These are phyloP conservation scores for Metalampra italica DNA, from an alignment of 2,888 invertebrate species.

Conservation along the genomic window DNA sequence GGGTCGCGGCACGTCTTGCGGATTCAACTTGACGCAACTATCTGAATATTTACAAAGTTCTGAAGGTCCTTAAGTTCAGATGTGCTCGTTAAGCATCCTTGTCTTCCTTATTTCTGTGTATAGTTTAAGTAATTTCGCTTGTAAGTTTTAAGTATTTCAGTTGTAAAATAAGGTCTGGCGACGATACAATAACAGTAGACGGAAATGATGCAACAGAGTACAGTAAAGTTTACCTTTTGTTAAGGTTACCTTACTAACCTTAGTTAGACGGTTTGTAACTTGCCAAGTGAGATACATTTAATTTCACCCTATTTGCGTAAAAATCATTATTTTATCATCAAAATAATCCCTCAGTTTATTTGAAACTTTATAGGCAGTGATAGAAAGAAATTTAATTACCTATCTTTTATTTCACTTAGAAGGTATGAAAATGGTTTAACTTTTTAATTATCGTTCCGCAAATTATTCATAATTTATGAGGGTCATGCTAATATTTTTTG, in stretches of 20 bases:
- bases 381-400: not conserved
- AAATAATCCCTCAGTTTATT: too few relatives aligned
- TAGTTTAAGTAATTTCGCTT: not conserved
- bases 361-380: too few relatives aligned
- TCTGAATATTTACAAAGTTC: constrained; percentile 49
- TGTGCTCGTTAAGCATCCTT: constrained; percentile 29
- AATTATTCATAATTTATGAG: not conserved
- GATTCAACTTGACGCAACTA: constrained; percentile 41
- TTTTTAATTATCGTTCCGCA: not conserved
- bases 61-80: constrained; percentile 26
- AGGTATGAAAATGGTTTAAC: not conserved
- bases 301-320: too few relatives aligned
- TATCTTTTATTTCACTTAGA: not conserved
- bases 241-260: too few relatives aligned
- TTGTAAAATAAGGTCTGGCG: not conserved
- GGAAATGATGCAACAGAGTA: too few relatives aligned
- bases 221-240: too few relatives aligned
- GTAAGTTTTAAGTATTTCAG: not conserved
- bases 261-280: too few relatives aligned
- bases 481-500: not conserved
- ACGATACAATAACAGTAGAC: too few relatives aligned
- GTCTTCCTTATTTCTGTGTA: constrained; percentile 8
- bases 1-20: constrained; percentile 32
- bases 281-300: too few relatives aligned
- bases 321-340: too few relatives aligned